Base-by-base conservation (phyloP, 2,888 invertebrate genomes). In the Tigriopus californicus region DNA sequence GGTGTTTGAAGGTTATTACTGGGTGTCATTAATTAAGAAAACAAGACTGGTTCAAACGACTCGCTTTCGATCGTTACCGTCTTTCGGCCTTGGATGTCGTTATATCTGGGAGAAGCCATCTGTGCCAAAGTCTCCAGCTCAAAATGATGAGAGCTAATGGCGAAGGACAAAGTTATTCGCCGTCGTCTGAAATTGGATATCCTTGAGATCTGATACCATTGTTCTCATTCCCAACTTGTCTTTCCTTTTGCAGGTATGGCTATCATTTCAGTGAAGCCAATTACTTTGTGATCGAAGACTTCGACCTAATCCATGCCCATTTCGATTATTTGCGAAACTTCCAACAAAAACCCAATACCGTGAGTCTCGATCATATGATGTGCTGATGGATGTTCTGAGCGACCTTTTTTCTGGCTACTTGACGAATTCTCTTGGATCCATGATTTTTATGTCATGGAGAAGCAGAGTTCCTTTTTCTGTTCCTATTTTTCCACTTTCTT, bases 251-350 rank as follows among this genome's bases (percentile, higher is more conserved):
- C 65, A 81, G 80, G 61, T 95, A 89, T 71, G 98, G 98, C 0
- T 83, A 82, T 71, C 97, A 98, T 72, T 76, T 87, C 33, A 82
- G 83, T 8, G 76, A 80, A 63, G 90, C 89, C 72, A 87, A 88
- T 0, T 99, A 98, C 72, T 91, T 80, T 73, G 78, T 90, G 62
- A 90, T 91, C 70, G 76, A 85, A 67, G 84, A 92, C 24, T 76
- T 79, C 1, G 71, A 73, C 1, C 75, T 75, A 11, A 84, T 87
- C 57, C 77, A 77, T 64, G 71, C 71, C 60, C 85, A 97, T 69
- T 97, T 97, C 70, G 75, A 84, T 8, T 75, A 83, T 59, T 76
- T 97, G 40, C 77, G 95, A 62, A 86, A 84, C 70, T 86, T 77
- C 64, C 72, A 77, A 41, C 79, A 76, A 2, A 71, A 75, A 1